Percentiles rank a stretch among this genome's conserved stretches.
Evolutionary conservation across 2,797 vertebrate species (phyloP).

Genomic region (Mastacembelus armatus): DNA sequence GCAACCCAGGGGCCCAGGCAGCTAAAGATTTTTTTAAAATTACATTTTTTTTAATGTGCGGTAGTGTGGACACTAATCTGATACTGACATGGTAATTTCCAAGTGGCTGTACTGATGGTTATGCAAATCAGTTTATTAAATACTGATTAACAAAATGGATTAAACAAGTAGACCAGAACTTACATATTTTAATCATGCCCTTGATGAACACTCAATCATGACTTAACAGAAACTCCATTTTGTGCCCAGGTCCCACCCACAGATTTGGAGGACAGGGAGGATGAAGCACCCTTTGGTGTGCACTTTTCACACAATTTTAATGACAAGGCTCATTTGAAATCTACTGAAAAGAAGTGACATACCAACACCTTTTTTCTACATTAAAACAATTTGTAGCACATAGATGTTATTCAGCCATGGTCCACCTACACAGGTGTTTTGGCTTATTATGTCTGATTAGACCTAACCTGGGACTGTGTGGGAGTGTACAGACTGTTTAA

Average conservation of each 20-base stretch:
- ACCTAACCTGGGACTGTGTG: not conserved
- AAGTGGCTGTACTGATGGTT: conserved; percentile 69
- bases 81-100: conserved; percentile 65
- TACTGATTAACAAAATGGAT: conserved; percentile 65
- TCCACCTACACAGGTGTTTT: not conserved
- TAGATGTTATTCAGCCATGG: not conserved
- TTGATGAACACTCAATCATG: conserved; percentile 43
- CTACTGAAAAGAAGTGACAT: not conserved
- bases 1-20: too few species aligned
- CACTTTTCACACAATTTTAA: not conserved
- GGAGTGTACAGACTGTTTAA: conserved; percentile 6
- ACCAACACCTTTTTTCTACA: not conserved
- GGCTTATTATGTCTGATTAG: too few species aligned
- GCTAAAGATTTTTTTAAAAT: too few species aligned
- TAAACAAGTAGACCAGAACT: conserved; percentile 52
- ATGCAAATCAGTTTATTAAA: conserved; percentile 73
- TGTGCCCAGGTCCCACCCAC: not conserved
- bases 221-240: not conserved
- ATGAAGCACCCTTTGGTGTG: conserved; percentile 14
- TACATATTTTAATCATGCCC: conserved; percentile 56
- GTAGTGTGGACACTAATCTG: too few species aligned
- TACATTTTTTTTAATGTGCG: too few species aligned
- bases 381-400: not conserved
- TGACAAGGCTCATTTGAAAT: not conserved
- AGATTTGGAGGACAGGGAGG: conserved; percentile 7